Percentiles rank a stretch among this genome's conserved stretches.
phyloP scores from a whole-genome alignment of 2,797 vertebrate genomes.

The Gila robusta region DNA sequence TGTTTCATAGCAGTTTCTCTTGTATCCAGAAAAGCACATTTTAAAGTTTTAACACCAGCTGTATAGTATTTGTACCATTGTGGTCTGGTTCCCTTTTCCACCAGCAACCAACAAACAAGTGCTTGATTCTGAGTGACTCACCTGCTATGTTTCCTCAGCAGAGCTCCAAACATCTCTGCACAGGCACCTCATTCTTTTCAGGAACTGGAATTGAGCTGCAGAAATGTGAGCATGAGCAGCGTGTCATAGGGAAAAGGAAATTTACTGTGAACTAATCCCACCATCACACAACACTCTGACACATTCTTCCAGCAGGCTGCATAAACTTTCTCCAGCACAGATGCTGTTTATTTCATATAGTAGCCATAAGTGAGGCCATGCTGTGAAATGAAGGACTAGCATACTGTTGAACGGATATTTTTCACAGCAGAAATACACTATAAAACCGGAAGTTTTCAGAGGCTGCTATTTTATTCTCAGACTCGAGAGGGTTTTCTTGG shows the following conservation, averaged over 20 bases:
- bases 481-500: background rate
- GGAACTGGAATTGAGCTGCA: constrained; percentile 51
- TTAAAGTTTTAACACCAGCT: constrained; percentile 2
- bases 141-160: constrained; percentile 51
- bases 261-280: constrained; percentile 52
- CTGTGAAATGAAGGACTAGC: constrained; percentile 21
- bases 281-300: constrained; percentile 34
- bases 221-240: constrained; percentile 46
- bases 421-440: background rate
- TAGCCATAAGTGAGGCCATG: constrained; percentile 9
- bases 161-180: constrained; percentile 49
- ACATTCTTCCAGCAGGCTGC: constrained; percentile 36
- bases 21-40: background rate
- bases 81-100: constrained; percentile 24
- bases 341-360: constrained; percentile 32
- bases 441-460: background rate
- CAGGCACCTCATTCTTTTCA: constrained; percentile 61
- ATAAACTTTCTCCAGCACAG: constrained; percentile 13
- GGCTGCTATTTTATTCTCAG: background rate
- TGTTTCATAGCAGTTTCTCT: background rate
- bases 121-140: constrained; percentile 53
- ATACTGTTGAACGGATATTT: background rate
- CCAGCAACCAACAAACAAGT: constrained; percentile 42
- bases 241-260: constrained; percentile 48
- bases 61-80: constrained; percentile 6